Conservation (phyloP, 2,113 vertebrate genomes). For the Oxyura jamaicensis region DNA sequence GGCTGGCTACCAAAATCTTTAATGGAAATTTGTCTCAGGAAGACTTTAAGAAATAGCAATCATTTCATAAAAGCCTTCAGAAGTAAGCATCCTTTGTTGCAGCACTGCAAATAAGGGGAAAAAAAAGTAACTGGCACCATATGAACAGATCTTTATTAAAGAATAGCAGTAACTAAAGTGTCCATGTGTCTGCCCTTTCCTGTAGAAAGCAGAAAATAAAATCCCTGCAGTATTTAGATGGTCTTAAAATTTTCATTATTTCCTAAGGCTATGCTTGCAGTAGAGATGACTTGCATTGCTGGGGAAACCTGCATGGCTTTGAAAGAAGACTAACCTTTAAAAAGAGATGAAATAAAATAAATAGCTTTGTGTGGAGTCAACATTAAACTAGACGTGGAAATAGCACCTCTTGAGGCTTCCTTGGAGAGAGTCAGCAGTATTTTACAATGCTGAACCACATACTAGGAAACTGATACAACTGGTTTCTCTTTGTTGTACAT, state of each 20-base stretch:
- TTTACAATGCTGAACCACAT: slow-evolving; percentile 35
- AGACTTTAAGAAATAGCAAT: neutral
- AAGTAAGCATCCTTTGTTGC: neutral
- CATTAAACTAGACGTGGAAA: slow-evolving; percentile 59
- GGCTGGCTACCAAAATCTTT: neutral
- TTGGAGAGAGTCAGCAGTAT: slow-evolving; percentile 8
- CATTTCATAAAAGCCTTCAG: neutral
- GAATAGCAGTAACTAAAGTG: neutral
- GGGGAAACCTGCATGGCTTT: slow-evolving; percentile 57
- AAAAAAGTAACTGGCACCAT: neutral
- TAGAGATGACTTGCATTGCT: slow-evolving; percentile 58
- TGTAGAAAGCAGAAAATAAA: neutral
- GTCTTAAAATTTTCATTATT: slow-evolving; percentile 68
- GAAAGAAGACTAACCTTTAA: slow-evolving; percentile 68
- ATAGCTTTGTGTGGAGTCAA: slow-evolving; percentile 29
- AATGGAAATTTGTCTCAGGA: neutral
- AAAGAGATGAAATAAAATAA: neutral
- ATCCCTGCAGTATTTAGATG: slow-evolving; percentile 31
- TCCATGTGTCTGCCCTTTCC: neutral
- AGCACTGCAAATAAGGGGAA: neutral
- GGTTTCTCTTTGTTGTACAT: slow-evolving; percentile 9
- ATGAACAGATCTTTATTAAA: neutral
- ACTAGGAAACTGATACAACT: slow-evolving; percentile 19
- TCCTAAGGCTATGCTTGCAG: slow-evolving; percentile 61
- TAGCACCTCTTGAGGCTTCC: slow-evolving; percentile 31